Evolutionary conservation across 1,140 invertebrate genomes (phyloP).

Genomic region (Aphaenogaster ashmeadi): DNA sequence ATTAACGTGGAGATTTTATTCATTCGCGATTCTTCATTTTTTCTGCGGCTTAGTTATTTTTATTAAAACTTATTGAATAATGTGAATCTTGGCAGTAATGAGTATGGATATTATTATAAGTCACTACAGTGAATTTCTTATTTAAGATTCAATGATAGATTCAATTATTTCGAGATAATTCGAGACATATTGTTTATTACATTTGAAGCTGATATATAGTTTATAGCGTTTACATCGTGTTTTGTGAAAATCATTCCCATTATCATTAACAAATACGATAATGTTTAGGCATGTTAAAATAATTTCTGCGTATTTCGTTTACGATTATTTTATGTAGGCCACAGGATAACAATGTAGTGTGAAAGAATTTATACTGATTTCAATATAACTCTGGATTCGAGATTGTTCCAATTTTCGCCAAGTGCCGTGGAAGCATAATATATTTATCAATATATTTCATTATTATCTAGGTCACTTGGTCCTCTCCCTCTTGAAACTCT

Average conservation of each 20-base stretch:
- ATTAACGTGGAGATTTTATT: slow-evolving; percentile 25
- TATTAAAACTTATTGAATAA: slow-evolving; percentile 2
- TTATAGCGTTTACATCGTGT: neutral
- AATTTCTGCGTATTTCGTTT: neutral
- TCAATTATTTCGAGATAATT: slow-evolving; percentile 27
- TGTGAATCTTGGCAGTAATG: neutral
- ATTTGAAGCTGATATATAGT: neutral
- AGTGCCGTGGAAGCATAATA: slow-evolving; percentile 68
- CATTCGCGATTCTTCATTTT: neutral
- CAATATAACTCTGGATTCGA: neutral
- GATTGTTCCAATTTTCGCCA: slow-evolving; percentile 70
- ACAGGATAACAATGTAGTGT: neutral
- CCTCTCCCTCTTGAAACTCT: slow-evolving; percentile 49
- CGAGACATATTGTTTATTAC: neutral
- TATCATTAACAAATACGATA: neutral
- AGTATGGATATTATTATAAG: neutral
- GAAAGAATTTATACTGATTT: neutral
- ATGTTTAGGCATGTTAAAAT: neutral
- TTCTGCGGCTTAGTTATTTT: neutral
- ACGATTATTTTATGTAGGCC: neutral
- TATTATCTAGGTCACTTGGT: slow-evolving; percentile 71
- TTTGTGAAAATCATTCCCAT: neutral
- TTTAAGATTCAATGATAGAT: neutral
- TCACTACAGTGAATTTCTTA: neutral
- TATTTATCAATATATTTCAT: slow-evolving; percentile 70